Base-by-base conservation (phyloP, 2,113 vertebrate genomes). In the Chionis minor region DNA sequence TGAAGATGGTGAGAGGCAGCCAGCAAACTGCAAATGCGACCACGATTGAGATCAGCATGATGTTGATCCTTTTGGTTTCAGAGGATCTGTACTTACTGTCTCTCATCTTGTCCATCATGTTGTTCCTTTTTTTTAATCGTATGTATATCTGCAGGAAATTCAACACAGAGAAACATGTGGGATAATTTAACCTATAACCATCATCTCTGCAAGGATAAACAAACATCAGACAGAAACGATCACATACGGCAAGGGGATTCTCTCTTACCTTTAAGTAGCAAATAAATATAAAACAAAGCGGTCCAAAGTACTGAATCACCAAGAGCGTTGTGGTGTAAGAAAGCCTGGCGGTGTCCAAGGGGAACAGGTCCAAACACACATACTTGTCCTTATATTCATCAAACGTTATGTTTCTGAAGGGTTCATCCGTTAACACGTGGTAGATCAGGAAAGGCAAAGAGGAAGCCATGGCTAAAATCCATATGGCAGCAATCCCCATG, bases 1-100 rank as follows among this genome's bases (percentile, higher is more conserved):
- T 99, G 88, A 99, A 99, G 97, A 99, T 98, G 92, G 98, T 99
- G 22, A 99, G 98, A 13, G 99, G 99, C 77, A 99, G 97, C 99
- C 99, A 99, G 97, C 99, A 99, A 83, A 99, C 94, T 0, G 99
- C 99, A 80, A 99, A 99, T 2, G 98, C 99, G 0, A 99, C 98
- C 82, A 99, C 99, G 18, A 99, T 99, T 56, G 98, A 99, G 47
- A 99, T 98, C 44, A 99, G 97, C 99, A 99, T 99, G 90, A 99
- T 73, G 84, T 99, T 99, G 95, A 99, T 99, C 74, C 99, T 98
- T 95, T 98, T 99, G 63, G 97, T 98, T 97, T 99, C 98, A 44
- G 97, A 98, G 88, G 98, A 98, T 94, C 99, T 97, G 95, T 98
- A 98, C 79, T 98, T 99, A 93, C 82, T 99, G 92, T 99, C 99